Evolutionary conservation across 1,140 invertebrate genomes (phyloP).

Genomic region (Trichonephila clavipes): DNA sequence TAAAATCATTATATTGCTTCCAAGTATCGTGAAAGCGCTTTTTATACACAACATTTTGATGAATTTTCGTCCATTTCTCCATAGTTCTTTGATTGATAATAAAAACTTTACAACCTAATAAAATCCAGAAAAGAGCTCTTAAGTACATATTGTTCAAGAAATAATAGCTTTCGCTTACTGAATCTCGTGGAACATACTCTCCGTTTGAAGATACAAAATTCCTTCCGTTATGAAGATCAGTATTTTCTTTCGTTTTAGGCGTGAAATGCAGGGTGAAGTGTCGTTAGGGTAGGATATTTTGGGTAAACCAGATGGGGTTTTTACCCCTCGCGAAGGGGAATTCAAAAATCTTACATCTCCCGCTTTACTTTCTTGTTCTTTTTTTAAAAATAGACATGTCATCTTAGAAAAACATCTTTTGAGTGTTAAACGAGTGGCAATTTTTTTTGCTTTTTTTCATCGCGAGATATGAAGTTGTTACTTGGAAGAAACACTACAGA

Average conservation of each 20-base stretch:
- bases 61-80: neutral
- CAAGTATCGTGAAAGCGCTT: neutral
- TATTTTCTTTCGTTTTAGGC: neutral
- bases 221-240: neutral
- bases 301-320: slow-evolving; percentile 13
- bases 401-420: neutral
- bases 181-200: neutral
- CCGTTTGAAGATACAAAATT: neutral
- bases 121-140: neutral
- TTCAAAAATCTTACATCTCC: neutral
- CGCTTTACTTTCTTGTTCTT: neutral
- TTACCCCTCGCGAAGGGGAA: neutral
- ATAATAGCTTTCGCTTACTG: neutral
- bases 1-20: neutral
- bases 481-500: neutral
- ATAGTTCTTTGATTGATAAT: neutral
- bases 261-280: neutral
- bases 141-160: neutral
- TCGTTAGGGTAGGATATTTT: neutral
- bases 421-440: neutral
- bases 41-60: neutral
- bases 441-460: neutral
- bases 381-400: neutral
- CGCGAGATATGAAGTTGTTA: neutral
- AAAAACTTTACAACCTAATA: neutral